A percentile compares a stretch with the other conserved stretches of the same genome.
Evolutionary conservation across 2,797 vertebrate species (phyloP).

Genomic region (Liasis olivaceus): DNA sequence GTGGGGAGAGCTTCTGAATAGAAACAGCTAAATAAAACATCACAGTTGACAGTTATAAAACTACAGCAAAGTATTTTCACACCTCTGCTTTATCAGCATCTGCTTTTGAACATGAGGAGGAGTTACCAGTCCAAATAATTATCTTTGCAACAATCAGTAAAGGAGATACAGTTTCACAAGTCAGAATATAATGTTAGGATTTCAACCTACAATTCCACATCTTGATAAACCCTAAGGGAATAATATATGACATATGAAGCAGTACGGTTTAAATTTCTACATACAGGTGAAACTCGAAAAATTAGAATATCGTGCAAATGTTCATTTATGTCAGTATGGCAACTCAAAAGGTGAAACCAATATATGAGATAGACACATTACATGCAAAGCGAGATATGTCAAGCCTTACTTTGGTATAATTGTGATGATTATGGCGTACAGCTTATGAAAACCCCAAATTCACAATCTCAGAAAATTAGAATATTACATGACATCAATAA

Average conservation of each 20-base stretch:
- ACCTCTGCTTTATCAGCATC: constrained; percentile 74
- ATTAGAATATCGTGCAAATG: no score
- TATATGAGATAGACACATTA: no score
- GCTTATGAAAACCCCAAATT: no score
- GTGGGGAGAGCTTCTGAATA: constrained; percentile 70
- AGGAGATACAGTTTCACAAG: constrained; percentile 46
- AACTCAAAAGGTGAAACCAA: no score
- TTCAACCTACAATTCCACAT: constrained; percentile 18
- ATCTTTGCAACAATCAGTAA: constrained; percentile 43
- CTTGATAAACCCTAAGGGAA: neutral
- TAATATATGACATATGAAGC: neutral
- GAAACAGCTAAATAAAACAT: constrained; percentile 84
- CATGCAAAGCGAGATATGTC: no score
- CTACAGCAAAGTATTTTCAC: constrained; percentile 68
- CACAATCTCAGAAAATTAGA: no score
- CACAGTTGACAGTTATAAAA: constrained; percentile 74
- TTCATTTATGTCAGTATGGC: no score
- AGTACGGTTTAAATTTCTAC: neutral
- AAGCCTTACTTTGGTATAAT: no score
- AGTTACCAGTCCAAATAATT: constrained; percentile 60
- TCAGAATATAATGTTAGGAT: constrained; percentile 34
- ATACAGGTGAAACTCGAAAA: no score
- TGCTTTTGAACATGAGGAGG: constrained; percentile 64
- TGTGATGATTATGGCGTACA: no score
- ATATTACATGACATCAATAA: no score